Evolutionary conservation across 1,140 invertebrate genomes (phyloP), one percentile per base, ranked within the genome.

Genomic region (Drosophila dunni): DNA sequence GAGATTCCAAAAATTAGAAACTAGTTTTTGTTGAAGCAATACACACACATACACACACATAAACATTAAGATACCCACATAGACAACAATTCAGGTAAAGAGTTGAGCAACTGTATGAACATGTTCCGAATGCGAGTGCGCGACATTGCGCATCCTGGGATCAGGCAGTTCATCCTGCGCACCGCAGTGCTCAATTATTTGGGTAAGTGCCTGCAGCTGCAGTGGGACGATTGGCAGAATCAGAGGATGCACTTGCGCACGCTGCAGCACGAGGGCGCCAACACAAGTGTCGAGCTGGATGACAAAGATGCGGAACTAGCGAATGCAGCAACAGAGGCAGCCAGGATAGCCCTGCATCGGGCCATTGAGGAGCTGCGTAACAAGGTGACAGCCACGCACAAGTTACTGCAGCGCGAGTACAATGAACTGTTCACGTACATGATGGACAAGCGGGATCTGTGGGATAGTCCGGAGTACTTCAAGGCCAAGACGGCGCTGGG

Each of bases 401-500:
- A 68, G 1, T 20, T 79, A 4, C 33, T 86, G 13, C 60, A 78
- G 51, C 79, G 83, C 0, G 83, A 86, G 29, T 80, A 79, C 56
- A 48, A 79, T 17, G 75, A 83, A 15, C 58, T 86, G 6, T 63
- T 68, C n/a, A 58, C 46, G 1, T 86, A 86, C 48, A 74, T 86
- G 65, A 61, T 79, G 72, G 66, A 82, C 20, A 86, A 86, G 20
- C 65, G 62, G 0, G 76, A 82, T 8, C 15, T 88, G 11, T 86
- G 82, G 83, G 84, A 86, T 50, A 77, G 82, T 53, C 68, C 72
- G 6, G 82, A 86, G 53, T 86, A 88, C 36, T 88, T 86, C 17
- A 88, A 71, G 46, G 82, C 84, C 7, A 82, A 86, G n/a, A 56
- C 75, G 7, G 79, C 79, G 4, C 50, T 86, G n/a, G 72, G 58